phyloP scores from a whole-genome alignment of 2,113 vertebrate genomes.

The Zapornia atra region DNA sequence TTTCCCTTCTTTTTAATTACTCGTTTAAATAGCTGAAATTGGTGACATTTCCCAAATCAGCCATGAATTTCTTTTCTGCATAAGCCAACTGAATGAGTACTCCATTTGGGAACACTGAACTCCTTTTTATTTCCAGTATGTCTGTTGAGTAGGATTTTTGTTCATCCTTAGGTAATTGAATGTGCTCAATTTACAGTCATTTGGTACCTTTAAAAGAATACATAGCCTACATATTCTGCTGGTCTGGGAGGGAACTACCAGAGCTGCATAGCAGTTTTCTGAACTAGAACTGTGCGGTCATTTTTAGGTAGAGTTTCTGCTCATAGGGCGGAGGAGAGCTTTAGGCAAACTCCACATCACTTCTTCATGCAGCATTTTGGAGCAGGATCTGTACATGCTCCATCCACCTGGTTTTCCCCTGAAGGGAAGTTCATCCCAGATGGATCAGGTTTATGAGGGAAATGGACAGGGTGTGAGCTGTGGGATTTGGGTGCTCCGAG shows the following conservation, averaged over 20 bases:
- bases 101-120: neutral
- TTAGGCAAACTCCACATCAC: neutral
- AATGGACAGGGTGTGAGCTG: neutral
- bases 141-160: neutral
- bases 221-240: neutral
- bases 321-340: neutral
- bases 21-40: neutral
- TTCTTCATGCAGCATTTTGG: neutral
- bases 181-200: neutral
- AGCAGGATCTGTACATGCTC: neutral
- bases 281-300: neutral
- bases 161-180: neutral
- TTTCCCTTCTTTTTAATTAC: neutral
- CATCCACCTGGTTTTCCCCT: neutral
- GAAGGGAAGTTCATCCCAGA: rapidly evolving
- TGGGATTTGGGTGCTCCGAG: neutral
- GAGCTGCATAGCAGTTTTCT: neutral
- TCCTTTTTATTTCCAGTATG: neutral
- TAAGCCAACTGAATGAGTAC: neutral
- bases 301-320: neutral
- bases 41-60: neutral
- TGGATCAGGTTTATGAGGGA: neutral
- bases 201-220: neutral
- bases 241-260: neutral
- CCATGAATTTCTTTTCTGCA: neutral